Evolutionary conservation across 2,888 invertebrate genomes (phyloP).

Genomic region (Thera britannica): DNA sequence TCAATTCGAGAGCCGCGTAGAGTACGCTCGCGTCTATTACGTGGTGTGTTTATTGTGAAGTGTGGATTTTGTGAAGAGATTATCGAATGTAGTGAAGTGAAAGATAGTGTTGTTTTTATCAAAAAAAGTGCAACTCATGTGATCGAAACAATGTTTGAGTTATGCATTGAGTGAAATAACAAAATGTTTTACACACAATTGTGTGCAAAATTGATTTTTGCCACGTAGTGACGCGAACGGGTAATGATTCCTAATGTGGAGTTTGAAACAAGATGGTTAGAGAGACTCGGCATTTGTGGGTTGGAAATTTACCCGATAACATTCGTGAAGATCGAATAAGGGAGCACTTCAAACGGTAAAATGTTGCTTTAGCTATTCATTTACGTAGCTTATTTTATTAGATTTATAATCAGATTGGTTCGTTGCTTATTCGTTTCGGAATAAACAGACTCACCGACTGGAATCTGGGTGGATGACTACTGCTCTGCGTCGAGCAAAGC

Average conservation of each 20-base stretch:
- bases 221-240: conserved; percentile 86
- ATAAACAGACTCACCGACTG: too few relatives aligned
- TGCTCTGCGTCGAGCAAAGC: too few relatives aligned
- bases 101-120: conserved; percentile 75
- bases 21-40: conserved; percentile 82
- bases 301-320: conserved; percentile 99
- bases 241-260: conserved; percentile 94
- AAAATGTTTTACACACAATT: conserved; percentile 83
- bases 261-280: conserved; percentile 99
- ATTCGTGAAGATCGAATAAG: conserved; percentile 98
- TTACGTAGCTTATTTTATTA: too few relatives aligned
- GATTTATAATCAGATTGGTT: too few relatives aligned
- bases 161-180: conserved; percentile 73
- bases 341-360: conserved; percentile 98
- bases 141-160: conserved; percentile 71
- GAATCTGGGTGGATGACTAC: too few relatives aligned
- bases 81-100: conserved; percentile 83
- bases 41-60: conserved; percentile 83
- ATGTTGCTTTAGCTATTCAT: conserved; percentile 4
- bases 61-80: conserved; percentile 81
- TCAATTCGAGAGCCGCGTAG: conserved; percentile 84
- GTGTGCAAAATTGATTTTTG: conserved; percentile 84
- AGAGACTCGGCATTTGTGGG: conserved; percentile 99
- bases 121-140: conserved; percentile 71
- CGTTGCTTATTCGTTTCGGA: too few relatives aligned